Evolutionary conservation across 2,113 vertebrate species (phyloP).

Genomic region (Sinosuthora webbiana): DNA sequence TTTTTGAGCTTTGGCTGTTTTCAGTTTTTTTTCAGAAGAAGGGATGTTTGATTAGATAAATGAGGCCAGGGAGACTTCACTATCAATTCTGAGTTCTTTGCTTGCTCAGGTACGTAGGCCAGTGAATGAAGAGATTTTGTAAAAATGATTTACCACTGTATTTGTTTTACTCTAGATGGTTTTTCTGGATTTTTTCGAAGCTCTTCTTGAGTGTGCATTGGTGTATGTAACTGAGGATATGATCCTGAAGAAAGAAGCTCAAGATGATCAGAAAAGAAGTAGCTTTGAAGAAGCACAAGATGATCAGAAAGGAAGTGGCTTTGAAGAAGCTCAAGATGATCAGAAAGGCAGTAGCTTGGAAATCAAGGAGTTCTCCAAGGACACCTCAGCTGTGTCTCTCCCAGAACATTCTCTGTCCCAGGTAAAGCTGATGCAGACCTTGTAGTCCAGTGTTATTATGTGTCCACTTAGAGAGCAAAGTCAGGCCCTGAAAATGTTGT

Average conservation of each 20-base stretch:
- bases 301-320: too few species aligned
- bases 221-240: constrained; percentile 55
- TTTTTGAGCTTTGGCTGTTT: background rate
- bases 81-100: background rate
- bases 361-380: background rate
- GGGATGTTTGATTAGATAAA: background rate
- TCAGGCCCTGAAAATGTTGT: background rate
- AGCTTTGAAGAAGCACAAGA: background rate
- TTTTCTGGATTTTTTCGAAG: constrained; percentile 93
- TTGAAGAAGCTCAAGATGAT: background rate
- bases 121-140: background rate
- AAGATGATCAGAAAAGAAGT: background rate
- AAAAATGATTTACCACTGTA: background rate
- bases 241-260: background rate
- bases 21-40: background rate
- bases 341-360: background rate
- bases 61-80: background rate
- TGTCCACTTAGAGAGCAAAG: background rate
- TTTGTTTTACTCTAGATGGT: constrained; percentile 77
- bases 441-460: background rate
- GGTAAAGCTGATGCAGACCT: background rate
- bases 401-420: background rate
- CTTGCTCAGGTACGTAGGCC: background rate
- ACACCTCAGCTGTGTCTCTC: background rate
- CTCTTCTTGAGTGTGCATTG: constrained; percentile 82